Evolutionary conservation across 1,140 invertebrate genomes (phyloP).

Genomic region (Agrilus planipennis): DNA sequence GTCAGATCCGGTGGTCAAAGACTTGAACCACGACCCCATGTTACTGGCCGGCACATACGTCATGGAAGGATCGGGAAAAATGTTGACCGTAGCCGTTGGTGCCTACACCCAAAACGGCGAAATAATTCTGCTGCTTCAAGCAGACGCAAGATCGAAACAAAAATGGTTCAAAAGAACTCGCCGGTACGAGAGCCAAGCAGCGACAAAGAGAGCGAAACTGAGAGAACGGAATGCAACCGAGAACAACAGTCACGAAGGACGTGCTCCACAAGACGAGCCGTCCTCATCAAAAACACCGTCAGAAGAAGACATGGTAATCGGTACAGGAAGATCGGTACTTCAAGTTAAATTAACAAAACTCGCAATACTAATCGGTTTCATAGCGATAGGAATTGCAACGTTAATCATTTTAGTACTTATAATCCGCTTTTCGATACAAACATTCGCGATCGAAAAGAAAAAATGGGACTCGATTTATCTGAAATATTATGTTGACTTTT

Average conservation of each 20-base stretch:
- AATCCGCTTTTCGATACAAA: slow-evolving; percentile 86
- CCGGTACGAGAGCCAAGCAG: slow-evolving; percentile 31
- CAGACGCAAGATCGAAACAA: slow-evolving; percentile 62
- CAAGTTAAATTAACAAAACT: slow-evolving; percentile 98
- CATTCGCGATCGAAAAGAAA: slow-evolving; percentile 68
- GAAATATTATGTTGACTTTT: slow-evolving; percentile 86
- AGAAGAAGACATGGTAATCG: too few relatives aligned
- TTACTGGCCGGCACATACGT: slow-evolving; percentile 98
- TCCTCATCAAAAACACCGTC: too few relatives aligned
- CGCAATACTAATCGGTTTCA: slow-evolving; percentile 99
- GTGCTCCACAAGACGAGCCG: too few relatives aligned
- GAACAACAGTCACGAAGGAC: too few relatives aligned
- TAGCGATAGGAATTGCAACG: slow-evolving; percentile 93
- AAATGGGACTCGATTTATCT: slow-evolving; percentile 70
- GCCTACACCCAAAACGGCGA: slow-evolving; percentile 99
- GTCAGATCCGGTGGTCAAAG: slow-evolving; percentile 99
- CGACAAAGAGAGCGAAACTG: slow-evolving; percentile 78
- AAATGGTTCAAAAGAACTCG: slow-evolving; percentile 43
- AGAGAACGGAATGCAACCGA: too few relatives aligned
- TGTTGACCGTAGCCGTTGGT: slow-evolving; percentile 96
- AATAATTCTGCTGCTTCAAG: slow-evolving; percentile 95
- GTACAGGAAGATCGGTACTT: slow-evolving; percentile 96
- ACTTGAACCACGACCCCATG: slow-evolving; percentile 85
- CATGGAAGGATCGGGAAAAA: slow-evolving; percentile 99
- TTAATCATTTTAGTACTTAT: slow-evolving; percentile 94